These are phyloP conservation scores for Ceratina australensis DNA, from an alignment of 1,140 invertebrate genomes.

Conservation along the genomic window DNA sequence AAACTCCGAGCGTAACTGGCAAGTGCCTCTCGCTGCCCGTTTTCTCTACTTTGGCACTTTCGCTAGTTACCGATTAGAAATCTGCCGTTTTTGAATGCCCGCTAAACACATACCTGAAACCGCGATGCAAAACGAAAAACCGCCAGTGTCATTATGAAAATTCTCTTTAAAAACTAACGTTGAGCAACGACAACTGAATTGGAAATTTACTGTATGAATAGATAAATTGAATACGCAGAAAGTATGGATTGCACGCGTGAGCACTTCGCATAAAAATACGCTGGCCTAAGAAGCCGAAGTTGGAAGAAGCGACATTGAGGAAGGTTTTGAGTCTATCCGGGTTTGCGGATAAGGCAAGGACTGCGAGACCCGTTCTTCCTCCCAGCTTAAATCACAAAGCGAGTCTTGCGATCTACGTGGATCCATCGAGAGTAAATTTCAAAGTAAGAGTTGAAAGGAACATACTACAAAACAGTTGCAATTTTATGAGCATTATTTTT, in stretches of 20 bases:
- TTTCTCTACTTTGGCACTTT: conserved; percentile 53
- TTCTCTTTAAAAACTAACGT: too few relatives aligned
- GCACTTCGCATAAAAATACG: neutral
- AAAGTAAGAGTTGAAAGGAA: neutral
- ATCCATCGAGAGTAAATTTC: neutral
- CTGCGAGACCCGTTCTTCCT: conserved; percentile 52
- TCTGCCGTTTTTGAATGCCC: conserved; percentile 21
- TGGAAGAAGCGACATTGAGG: conserved; percentile 59
- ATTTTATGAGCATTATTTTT: neutral
- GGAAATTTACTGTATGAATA: too few relatives aligned
- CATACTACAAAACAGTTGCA: too few relatives aligned
- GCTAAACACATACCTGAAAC: neutral
- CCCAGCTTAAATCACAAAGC: conserved; percentile 40
- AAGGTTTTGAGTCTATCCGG: conserved; percentile 66
- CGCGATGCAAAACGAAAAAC: too few relatives aligned
- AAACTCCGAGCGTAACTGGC: neutral
- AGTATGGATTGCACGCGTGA: neutral
- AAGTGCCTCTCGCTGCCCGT: conserved; percentile 35
- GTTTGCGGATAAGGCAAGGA: conserved; percentile 63
- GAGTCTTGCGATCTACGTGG: neutral
- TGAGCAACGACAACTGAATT: too few relatives aligned
- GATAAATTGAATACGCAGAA: neutral
- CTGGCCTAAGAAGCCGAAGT: neutral
- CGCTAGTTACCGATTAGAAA: conserved; percentile 61
- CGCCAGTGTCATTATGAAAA: too few relatives aligned